Base-by-base conservation (phyloP, 2,888 invertebrate species). In the Arge pagana region DNA sequence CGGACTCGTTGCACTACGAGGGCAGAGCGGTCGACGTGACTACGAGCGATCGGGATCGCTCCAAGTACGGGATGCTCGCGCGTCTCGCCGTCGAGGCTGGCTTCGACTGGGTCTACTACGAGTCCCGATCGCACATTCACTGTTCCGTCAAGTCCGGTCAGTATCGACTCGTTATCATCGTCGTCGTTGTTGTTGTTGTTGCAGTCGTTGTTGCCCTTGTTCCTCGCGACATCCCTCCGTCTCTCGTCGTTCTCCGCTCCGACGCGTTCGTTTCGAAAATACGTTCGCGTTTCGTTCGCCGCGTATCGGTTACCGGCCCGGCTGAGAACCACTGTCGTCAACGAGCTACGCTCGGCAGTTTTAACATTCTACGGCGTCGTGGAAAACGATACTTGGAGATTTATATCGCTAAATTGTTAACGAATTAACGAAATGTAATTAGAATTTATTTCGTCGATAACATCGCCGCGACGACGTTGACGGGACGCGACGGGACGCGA, bases 101-200 rank as follows among this genome's bases (percentile, higher is more conserved):
- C 69, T 97, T 97, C 83, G 96, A 97, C 82, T 97, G 96, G 96
- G 97, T 97, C 57, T 95, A 91, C 81, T 97, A 96, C 77, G 95
- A 96, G 79, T 92, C 93, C 74, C 84, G 94, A 63, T 88, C 91
- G 11, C 93, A 96, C 77, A 95, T 97, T 68, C 96, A 97, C 80
- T 96, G 95, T 79, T 96, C 96, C 55, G 96, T 96, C 58, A 96
- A 95, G 81, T 94, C 96, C 84, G 96, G 97, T 97, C 82, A 79
- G 82, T 75, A 64, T 59, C 40, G n/a, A n/a, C n/a, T n/a, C n/a
- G n/a, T n/a, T n/a, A n/a, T n/a, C n/a, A n/a, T n/a, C n/a, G n/a
- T n/a, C n/a, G n/a, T n/a, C n/a, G n/a, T n/a, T n/a, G n/a, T n/a
- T n/a, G n/a, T n/a, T n/a, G n/a, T n/a, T n/a, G n/a, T n/a, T n/a